These are phyloP conservation scores for Drosophila melanosoma DNA, from an alignment of 2,888 invertebrate genomes.

Conservation along the genomic window DNA sequence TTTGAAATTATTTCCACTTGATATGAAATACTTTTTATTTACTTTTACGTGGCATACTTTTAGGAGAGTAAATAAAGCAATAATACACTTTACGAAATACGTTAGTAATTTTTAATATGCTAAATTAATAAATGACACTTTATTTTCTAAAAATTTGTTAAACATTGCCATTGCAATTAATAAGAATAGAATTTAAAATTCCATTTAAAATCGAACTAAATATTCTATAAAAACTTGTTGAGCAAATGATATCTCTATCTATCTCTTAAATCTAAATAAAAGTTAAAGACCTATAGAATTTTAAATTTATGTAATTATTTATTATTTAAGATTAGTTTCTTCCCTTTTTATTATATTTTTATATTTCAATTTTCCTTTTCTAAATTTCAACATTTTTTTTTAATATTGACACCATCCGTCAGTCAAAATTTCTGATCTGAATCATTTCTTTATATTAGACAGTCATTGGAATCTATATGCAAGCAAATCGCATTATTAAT, in stretches of 20 bases:
- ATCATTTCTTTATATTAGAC: not conserved
- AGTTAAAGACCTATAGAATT: too few species aligned
- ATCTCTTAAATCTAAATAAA: not conserved
- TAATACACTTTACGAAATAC: not conserved
- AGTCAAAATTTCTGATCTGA: not conserved
- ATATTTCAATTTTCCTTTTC: too few species aligned
- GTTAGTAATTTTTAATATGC: not conserved
- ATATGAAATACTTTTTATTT: not conserved
- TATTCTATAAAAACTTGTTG: not conserved
- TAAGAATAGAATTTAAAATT: not conserved
- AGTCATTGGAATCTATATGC: not conserved
- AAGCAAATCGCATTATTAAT: not conserved
- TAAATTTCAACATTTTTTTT: too few species aligned
- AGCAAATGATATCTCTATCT: too few species aligned
- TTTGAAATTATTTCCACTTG: not conserved
- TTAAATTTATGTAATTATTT: too few species aligned
- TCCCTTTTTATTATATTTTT: not conserved
- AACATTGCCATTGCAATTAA: not conserved
- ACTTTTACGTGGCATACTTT: not conserved
- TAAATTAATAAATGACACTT: not conserved
- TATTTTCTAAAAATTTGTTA: not conserved
- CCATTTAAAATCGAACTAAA: not conserved
- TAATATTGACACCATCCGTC: not conserved
- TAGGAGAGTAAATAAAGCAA: not conserved
- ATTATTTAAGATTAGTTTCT: not conserved